Evolutionary conservation across 2,797 vertebrate genomes (phyloP).

Genomic region (Pygocentrus nattereri): DNA sequence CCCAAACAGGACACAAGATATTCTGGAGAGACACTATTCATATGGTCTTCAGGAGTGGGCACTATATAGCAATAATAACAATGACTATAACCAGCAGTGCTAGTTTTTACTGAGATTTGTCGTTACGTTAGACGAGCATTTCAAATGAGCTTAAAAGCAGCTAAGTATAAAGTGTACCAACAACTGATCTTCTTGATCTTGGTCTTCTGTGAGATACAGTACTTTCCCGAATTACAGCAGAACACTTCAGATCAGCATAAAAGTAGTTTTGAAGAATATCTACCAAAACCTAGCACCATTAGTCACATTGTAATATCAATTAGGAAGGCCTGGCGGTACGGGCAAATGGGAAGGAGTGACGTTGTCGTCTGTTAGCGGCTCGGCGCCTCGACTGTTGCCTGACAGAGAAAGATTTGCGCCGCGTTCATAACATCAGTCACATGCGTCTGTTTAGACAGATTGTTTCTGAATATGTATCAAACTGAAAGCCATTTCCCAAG

Average conservation of each 20-base stretch:
- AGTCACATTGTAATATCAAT: slow-evolving; percentile 11
- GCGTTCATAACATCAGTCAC: neutral
- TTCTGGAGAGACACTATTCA: too few species aligned
- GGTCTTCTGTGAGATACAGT: too few species aligned
- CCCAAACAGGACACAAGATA: too few species aligned
- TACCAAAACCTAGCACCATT: neutral
- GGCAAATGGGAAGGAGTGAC: neutral
- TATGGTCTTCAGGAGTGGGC: too few species aligned
- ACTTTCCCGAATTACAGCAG: neutral
- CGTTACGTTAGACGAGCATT: too few species aligned
- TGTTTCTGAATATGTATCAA: slow-evolving; percentile 52
- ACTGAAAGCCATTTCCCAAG: slow-evolving; percentile 19
- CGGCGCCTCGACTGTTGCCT: slow-evolving; percentile 18
- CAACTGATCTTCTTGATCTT: too few species aligned
- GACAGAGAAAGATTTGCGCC: slow-evolving; percentile 34
- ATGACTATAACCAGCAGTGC: too few species aligned
- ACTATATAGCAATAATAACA: too few species aligned
- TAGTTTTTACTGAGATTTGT: too few species aligned
- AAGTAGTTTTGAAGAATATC: neutral
- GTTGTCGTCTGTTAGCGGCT: slow-evolving; percentile 26
- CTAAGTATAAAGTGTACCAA: too few species aligned
- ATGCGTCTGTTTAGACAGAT: slow-evolving; percentile 39
- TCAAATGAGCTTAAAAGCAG: too few species aligned
- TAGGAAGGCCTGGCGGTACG: slow-evolving; percentile 1
- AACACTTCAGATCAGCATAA: neutral